phyloP scores from a whole-genome alignment of 2,113 vertebrate species.

The Empidonax traillii region DNA sequence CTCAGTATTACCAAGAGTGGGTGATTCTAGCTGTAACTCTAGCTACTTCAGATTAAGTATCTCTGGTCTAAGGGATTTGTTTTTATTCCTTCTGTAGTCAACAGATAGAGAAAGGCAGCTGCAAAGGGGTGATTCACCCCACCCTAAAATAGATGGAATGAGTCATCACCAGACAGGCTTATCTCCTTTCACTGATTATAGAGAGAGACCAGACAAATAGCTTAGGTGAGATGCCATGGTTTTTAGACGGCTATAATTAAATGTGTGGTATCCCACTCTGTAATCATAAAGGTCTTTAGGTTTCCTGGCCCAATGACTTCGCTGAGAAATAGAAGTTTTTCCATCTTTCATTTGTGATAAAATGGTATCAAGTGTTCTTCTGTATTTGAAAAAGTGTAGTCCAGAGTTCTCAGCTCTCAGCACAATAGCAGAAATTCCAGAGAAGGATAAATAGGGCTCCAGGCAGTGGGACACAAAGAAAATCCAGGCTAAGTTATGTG shows the following conservation, averaged over 20 bases:
- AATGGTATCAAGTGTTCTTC: not conserved
- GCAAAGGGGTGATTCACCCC: conserved; percentile 54
- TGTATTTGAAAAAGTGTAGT: not conserved
- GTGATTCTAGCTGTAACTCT: not conserved
- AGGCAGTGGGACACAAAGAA: not conserved
- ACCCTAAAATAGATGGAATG: conserved; percentile 54
- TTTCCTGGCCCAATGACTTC: not conserved
- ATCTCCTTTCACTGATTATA: conserved; percentile 45
- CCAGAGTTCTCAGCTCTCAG: not conserved
- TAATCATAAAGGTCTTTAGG: not conserved
- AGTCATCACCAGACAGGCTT: conserved; percentile 60
- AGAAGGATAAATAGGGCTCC: not conserved
- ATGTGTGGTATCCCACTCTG: not conserved
- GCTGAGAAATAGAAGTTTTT: not conserved
- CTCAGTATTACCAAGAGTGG: not conserved
- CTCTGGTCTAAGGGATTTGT: not conserved
- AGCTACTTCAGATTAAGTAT: conserved; percentile 6
- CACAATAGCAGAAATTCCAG: conserved; percentile 4
- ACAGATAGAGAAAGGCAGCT: conserved; percentile 47
- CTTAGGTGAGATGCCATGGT: conserved; percentile 36
- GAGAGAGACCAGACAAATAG: conserved; percentile 34
- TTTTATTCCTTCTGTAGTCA: conserved; percentile 40
- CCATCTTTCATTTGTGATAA: not conserved
- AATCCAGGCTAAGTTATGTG: not conserved
- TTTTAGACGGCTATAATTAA: conserved; percentile 42